phyloP scores from a whole-genome alignment of 2,113 vertebrate species.

The Hydrochoerus hydrochaeris region DNA sequence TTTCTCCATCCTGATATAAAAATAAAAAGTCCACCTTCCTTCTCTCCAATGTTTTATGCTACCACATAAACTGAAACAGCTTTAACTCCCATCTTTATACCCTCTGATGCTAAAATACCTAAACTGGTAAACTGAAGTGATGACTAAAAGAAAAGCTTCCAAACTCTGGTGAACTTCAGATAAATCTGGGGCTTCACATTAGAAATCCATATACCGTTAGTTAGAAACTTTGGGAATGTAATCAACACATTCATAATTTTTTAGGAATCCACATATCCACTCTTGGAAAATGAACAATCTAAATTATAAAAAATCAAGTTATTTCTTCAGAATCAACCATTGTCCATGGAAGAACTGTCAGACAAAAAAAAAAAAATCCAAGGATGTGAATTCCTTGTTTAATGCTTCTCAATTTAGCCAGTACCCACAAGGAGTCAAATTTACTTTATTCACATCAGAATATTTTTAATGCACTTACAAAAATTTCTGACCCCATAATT shows the following conservation, averaged over 20 bases:
- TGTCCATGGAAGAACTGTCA: background rate
- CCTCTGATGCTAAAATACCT: background rate
- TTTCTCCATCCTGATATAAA: background rate
- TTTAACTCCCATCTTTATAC: background rate
- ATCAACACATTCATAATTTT: background rate
- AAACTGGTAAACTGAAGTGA: background rate
- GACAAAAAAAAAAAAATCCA: background rate
- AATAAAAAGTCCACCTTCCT: background rate
- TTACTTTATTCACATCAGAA: background rate
- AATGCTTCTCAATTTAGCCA: background rate
- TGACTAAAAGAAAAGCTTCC: background rate
- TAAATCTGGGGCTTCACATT: background rate
- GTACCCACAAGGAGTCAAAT: background rate
- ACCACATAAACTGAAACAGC: too few relatives aligned
- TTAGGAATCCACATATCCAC: background rate
- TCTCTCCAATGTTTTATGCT: background rate
- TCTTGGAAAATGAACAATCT: background rate
- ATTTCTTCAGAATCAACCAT: background rate
- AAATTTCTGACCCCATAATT: background rate
- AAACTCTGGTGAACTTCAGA: background rate
- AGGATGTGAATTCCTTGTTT: background rate
- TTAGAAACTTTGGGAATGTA: background rate
- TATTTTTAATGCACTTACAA: conserved; percentile 20
- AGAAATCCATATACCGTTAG: background rate
- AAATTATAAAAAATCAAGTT: background rate